phyloP scores from a whole-genome alignment of 2,888 invertebrate genomes.

The Melipona beecheii region DNA sequence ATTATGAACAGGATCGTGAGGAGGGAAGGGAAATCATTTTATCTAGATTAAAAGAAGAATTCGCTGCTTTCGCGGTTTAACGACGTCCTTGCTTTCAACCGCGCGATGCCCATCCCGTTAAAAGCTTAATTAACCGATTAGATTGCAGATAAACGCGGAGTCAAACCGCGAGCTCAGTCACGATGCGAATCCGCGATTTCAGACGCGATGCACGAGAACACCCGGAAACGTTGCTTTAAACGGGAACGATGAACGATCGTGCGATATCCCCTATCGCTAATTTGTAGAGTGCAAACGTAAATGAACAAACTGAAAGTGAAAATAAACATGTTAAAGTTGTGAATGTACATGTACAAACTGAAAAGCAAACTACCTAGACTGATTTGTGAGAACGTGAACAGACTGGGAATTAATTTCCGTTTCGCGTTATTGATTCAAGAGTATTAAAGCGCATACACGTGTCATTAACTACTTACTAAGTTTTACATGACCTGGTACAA shows the following conservation, averaged over 20 bases:
- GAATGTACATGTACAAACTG: too few species aligned
- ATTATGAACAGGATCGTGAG: conserved; percentile 9
- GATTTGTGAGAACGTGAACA: background rate
- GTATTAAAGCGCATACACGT: background rate
- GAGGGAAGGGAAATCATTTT: background rate
- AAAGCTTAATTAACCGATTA: conserved; percentile 65
- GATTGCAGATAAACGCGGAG: conserved; percentile 51
- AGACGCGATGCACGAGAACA: conserved; percentile 49
- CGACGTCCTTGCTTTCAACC: conserved; percentile 53
- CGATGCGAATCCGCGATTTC: conserved; percentile 47
- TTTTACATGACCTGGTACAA: background rate
- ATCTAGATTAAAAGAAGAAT: conserved; percentile 32
- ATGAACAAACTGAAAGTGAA: background rate
- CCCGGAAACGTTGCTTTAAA: conserved; percentile 44
- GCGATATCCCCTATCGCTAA: too few species aligned
- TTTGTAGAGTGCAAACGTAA: too few species aligned
- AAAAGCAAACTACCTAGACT: too few species aligned
- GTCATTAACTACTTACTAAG: background rate
- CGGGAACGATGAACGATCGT: background rate
- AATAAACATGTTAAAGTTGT: background rate
- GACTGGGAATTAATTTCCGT: background rate
- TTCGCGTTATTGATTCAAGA: background rate
- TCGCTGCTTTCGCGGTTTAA: conserved; percentile 32
- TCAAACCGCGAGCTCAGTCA: conserved; percentile 34
- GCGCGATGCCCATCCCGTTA: conserved; percentile 38